Evolutionary conservation across 2,797 vertebrate species (phyloP), one percentile per base, ranked within the genome.

Genomic region (Limnodromus scolopaceus): DNA sequence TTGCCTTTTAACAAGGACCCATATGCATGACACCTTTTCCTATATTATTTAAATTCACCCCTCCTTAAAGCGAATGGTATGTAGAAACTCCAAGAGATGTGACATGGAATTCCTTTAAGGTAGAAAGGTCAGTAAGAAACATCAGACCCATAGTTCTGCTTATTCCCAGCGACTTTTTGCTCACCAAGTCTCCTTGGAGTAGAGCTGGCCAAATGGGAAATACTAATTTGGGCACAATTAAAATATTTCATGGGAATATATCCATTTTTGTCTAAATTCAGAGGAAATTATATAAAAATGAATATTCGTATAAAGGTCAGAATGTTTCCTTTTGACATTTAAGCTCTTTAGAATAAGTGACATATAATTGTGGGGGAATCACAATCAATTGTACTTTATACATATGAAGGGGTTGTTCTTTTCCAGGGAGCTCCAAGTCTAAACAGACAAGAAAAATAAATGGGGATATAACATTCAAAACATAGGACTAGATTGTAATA

Each of bases 361-460:
- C 34, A 23, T 34, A 64, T 22, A 32, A 77, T 1, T 70, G n/a
- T 16, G 18, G n/a, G 4, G n/a, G 16, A 90, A 87, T 87, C 65
- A 36, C 20, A 68, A 38, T 13, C 41, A 64, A 17, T 24, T 46
- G 20, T 46, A 49, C 5, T 75, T 75, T 34, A 13, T 38, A 64
- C 22, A 48, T 60, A 60, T 3, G 34, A 85, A 51, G 53, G 71
- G 32, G 49, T 81, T 34, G 32, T 46, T 83, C 22, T 70, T 86
- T 84, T 49, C 28, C 80, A 78, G 53, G 22, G 27, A 92, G 22
- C 8, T 78, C 49, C 34, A 86, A 65, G 34, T 84, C 48, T 81
- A 84, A 90, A 71, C 17, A 27, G 65, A 75, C 54, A 81, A 61
- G 80, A 94, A 86, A 84, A 88, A 82, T 65, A 84, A 89, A 90